Evolutionary conservation across 1,140 invertebrate species (phyloP).

Genomic region (Hyles vespertilio): DNA sequence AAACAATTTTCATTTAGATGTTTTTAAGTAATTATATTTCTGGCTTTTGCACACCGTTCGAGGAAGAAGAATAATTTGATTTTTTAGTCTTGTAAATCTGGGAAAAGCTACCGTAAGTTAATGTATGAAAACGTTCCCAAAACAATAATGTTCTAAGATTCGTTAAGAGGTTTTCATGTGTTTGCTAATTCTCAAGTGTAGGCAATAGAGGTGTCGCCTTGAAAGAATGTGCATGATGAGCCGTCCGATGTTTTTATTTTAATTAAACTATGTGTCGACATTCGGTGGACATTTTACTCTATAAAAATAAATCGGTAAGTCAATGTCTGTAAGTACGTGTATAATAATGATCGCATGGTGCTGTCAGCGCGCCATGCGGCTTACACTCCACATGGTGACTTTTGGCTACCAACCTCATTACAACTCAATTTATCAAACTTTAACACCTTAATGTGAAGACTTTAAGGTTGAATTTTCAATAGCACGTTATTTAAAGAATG

Average conservation of each 20-base stretch:
- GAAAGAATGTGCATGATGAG: not conserved
- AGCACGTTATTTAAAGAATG: slow-evolving; percentile 6
- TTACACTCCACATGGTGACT: slow-evolving; percentile 58
- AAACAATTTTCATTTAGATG: too few relatives aligned
- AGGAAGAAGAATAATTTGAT: not conserved
- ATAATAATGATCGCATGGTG: slow-evolving; percentile 47
- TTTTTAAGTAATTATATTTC: too few relatives aligned
- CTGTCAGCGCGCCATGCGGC: slow-evolving; percentile 60
- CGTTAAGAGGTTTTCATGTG: too few relatives aligned
- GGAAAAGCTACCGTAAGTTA: too few relatives aligned
- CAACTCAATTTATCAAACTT: not conserved
- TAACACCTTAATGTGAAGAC: not conserved
- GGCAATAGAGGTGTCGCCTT: not conserved
- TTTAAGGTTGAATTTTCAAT: slow-evolving; percentile 14
- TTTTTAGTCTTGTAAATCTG: too few relatives aligned
- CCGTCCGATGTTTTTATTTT: slow-evolving; percentile 1
- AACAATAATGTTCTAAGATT: too few relatives aligned
- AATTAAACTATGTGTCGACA: slow-evolving; percentile 11
- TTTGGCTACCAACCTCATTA: slow-evolving; percentile 20
- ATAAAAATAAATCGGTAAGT: slow-evolving; percentile 36
- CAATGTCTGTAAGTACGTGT: slow-evolving; percentile 30
- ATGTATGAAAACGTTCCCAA: too few relatives aligned
- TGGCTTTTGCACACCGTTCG: not conserved
- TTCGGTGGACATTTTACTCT: slow-evolving; percentile 13
- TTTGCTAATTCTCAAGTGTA: not conserved